These are phyloP conservation scores for Octonoba sinensis DNA, from an alignment of 2,888 invertebrate species.

Conservation along the genomic window DNA sequence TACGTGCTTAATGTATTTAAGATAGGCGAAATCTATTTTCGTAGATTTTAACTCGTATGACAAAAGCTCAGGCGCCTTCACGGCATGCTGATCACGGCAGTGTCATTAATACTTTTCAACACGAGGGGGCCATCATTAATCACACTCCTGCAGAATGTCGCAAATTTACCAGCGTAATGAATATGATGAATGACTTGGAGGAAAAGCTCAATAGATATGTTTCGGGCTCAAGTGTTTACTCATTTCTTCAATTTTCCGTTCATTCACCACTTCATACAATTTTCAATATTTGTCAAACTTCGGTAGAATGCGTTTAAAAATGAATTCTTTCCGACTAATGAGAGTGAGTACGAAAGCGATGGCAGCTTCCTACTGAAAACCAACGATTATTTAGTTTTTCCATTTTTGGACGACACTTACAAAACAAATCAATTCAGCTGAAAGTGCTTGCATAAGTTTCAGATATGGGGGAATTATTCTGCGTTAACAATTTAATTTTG, in stretches of 20 bases:
- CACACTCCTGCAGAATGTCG: constrained; percentile 50
- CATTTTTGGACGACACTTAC: too few relatives aligned
- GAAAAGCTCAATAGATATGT: constrained; percentile 23
- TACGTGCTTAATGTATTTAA: too few relatives aligned
- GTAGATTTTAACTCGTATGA: too few relatives aligned
- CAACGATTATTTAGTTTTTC: too few relatives aligned
- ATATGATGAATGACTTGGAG: constrained; percentile 40
- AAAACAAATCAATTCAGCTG: too few relatives aligned
- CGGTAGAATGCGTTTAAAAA: background rate
- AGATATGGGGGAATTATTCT: too few relatives aligned
- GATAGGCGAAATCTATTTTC: too few relatives aligned
- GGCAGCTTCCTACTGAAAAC: too few relatives aligned
- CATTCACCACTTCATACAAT: background rate
- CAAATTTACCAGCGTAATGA: constrained; percentile 56
- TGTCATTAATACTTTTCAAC: constrained; percentile 39
- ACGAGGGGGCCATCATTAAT: constrained; percentile 27
- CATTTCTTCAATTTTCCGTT: background rate
- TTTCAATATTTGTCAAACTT: background rate
- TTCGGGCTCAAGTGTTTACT: too few relatives aligned
- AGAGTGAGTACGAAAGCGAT: constrained; percentile 16
- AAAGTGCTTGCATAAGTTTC: too few relatives aligned
- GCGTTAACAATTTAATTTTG: too few relatives aligned
- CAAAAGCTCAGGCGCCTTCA: constrained; percentile 2
- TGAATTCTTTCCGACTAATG: constrained; percentile 21
- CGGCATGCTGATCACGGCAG: constrained; percentile 39